Evolutionary conservation across 2,797 vertebrate species (phyloP).

Genomic region (Helicolenus hilgendorfi): DNA sequence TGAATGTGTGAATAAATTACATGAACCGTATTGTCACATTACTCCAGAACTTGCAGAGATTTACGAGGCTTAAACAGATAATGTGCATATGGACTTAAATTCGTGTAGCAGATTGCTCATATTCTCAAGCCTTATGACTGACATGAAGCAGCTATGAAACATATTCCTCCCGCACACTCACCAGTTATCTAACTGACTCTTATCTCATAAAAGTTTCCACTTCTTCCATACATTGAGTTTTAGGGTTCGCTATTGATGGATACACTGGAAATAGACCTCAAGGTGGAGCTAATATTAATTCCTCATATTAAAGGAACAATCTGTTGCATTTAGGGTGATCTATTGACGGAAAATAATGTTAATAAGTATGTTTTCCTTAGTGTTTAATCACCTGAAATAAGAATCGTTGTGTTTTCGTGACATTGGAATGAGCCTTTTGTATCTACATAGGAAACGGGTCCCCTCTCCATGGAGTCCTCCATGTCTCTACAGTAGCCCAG

Average conservation of each 20-base stretch:
- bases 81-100: neutral
- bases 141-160: neutral
- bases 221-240: neutral
- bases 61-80: neutral
- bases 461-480: rapidly evolving
- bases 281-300: neutral
- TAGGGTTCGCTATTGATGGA: neutral
- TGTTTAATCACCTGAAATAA: neutral
- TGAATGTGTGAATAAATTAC: neutral
- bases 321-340: neutral
- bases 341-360: rapidly evolving
- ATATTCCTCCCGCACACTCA: neutral
- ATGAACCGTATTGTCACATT: neutral
- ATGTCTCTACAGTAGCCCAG: neutral
- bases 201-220: neutral
- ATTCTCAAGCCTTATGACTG: neutral
- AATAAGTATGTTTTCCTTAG: rapidly evolving
- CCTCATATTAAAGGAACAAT: neutral
- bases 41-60: neutral
- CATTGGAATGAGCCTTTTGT: too few relatives aligned
- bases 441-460: too few relatives aligned
- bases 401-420: neutral
- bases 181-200: neutral
- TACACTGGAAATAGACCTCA: neutral
- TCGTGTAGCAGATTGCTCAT: neutral